Base-by-base conservation (phyloP, 2,888 invertebrate genomes). In the Eupithecia pulchellata region DNA sequence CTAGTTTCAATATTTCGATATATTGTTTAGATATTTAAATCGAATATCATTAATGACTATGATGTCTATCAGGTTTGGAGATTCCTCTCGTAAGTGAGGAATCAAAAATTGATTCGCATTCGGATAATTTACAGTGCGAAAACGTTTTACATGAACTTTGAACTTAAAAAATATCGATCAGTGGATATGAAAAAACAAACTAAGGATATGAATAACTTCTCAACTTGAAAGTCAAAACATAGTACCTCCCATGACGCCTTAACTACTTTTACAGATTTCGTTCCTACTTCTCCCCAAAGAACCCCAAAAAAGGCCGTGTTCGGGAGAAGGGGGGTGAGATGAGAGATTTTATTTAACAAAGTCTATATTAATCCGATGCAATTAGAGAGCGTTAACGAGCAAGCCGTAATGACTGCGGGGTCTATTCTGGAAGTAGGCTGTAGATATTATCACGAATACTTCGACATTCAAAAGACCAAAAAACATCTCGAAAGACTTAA, bases 281-380 rank as follows among this genome's bases (percentile, higher is more conserved):
- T 60, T 60, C 17, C 29, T 29, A 6, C 9, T 32, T 25, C 32
- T 42, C 17, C 61, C 20, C 32, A 9, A 52, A 36, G 75, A 73
- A 72, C 75, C 68, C 77, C 67, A 71, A 76, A 61, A 77, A 72
- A 75, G 68, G 69, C 75, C 66, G 69, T 69, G 66, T 77, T 78
- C 73, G 65, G 79, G 76, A 71, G 78, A 68, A 81, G 79, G 82
- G 85, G 85, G 85, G 83, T 78, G 86, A 85, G 91, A 92, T 91
- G 92, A 92, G 92, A 93, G 93, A 93, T 93, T 94, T 94, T 93
- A 94, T 93, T 93, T 93, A 93, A 93, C 93, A 94, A 93, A 93
- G 93, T 94, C 92, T 94, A 92, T 93, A 94, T 94, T 94, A 94
- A 94, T 92, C 92, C 92, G 90, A 92, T 91, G 93, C 93, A 94